Percentiles rank a stretch among this genome's conserved stretches.
Evolutionary conservation across 2,888 invertebrate genomes (phyloP).

Genomic region (Noctua comes): DNA sequence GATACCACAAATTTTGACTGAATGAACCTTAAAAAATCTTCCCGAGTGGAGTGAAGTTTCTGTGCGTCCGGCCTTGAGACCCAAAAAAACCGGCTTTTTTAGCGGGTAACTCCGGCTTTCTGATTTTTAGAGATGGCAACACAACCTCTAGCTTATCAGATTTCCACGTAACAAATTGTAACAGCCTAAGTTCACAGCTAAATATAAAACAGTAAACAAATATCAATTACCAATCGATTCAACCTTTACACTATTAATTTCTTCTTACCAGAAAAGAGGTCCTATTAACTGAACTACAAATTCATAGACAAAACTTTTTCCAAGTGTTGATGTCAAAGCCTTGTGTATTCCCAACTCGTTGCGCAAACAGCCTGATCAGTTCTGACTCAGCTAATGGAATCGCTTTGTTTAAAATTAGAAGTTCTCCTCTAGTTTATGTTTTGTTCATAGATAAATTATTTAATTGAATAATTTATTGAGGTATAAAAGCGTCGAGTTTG

Average conservation of each 20-base stretch:
- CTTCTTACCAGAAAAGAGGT: not conserved
- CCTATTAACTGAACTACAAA: not conserved
- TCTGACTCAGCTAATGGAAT: conserved; percentile 45
- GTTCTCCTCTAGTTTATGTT: conserved; percentile 39
- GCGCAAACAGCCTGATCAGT: conserved; percentile 43
- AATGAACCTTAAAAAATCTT: too few species aligned
- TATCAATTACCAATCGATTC: too few species aligned
- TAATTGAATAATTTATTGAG: conserved; percentile 52
- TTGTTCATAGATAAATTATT: conserved; percentile 32
- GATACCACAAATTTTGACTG: too few species aligned
- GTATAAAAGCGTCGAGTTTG: conserved; percentile 42
- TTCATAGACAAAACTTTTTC: conserved; percentile 9
- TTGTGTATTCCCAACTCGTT: conserved; percentile 41
- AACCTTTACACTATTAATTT: not conserved
- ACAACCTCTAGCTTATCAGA: too few species aligned
- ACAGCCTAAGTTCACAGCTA: too few species aligned
- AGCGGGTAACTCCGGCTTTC: too few species aligned
- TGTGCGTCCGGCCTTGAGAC: too few species aligned
- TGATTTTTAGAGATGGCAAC: too few species aligned
- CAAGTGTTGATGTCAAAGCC: conserved; percentile 24
- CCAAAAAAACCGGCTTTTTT: too few species aligned
- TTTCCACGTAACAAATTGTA: too few species aligned
- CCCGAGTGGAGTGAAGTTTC: too few species aligned
- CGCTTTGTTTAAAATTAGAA: conserved; percentile 52
- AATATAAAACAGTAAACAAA: too few species aligned